Evolutionary conservation across 2,888 invertebrate genomes (phyloP).

Genomic region (Cataglyphis cursor): DNA sequence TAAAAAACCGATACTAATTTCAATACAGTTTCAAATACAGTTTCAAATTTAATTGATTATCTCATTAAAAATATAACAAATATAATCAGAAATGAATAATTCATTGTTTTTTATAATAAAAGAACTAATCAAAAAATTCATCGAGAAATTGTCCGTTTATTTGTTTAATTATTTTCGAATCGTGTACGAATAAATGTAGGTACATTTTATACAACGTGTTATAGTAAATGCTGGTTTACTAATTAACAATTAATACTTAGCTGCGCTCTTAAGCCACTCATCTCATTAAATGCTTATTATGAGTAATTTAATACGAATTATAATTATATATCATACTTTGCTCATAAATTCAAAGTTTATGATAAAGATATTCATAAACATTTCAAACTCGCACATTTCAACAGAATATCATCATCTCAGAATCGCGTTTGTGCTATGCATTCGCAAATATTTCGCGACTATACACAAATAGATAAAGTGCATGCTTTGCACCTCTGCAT

Average conservation of each 20-base stretch:
- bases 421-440: neutral
- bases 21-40: no score
- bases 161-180: neutral
- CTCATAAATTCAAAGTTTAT: neutral
- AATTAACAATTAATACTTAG: neutral
- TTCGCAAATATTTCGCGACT: constrained; percentile 14
- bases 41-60: constrained; percentile 4
- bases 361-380: neutral
- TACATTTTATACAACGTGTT: neutral
- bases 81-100: neutral
- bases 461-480: neutral
- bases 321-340: neutral
- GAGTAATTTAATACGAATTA: neutral
- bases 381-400: constrained; percentile 2
- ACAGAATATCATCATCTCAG: neutral
- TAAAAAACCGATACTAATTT: neutral
- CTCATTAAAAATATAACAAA: neutral
- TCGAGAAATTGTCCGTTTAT: neutral
- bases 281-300: neutral
- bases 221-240: neutral
- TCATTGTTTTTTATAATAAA: neutral
- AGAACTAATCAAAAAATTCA: neutral
- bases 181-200: neutral
- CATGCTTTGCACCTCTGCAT: neutral
- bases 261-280: neutral